phyloP scores from a whole-genome alignment of 1,140 invertebrate species.

The Saccostrea echinata region DNA sequence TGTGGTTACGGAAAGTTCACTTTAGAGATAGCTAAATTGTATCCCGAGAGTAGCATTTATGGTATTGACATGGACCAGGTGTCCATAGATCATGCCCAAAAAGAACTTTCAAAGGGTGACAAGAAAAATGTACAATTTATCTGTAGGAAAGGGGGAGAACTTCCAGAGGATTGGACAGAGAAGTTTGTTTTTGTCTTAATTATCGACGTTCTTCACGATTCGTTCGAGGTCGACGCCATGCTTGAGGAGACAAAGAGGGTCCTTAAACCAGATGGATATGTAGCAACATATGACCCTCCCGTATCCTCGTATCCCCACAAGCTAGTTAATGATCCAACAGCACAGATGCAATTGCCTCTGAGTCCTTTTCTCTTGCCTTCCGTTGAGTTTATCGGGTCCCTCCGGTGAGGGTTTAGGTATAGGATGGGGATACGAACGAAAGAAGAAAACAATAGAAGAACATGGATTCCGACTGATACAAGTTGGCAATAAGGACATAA shows the following conservation, averaged over 20 bases:
- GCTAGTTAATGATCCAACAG: neutral
- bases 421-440: slow-evolving; percentile 48
- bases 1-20: slow-evolving; percentile 18
- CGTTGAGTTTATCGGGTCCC: slow-evolving; percentile 31
- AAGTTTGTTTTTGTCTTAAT: slow-evolving; percentile 49
- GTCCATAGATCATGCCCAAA: neutral
- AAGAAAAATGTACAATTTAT: neutral
- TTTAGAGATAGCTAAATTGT: neutral
- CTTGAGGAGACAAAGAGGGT: slow-evolving; percentile 39
- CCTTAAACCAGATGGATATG: slow-evolving; percentile 44
- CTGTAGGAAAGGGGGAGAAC: neutral
- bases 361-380: slow-evolving; percentile 51
- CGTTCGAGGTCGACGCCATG: neutral
- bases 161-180: slow-evolving; percentile 7
- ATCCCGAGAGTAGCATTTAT: neutral
- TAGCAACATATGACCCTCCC: slow-evolving; percentile 20
- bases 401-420: slow-evolving; percentile 27
- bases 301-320: slow-evolving; percentile 27
- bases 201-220: slow-evolving; percentile 52
- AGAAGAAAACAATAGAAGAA: slow-evolving; percentile 15
- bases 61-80: neutral
- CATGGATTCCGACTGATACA: slow-evolving; percentile 5
- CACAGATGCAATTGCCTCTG: neutral
- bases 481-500: neutral
- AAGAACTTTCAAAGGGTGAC: neutral